These are phyloP conservation scores for Macrophya alboannulata DNA, from an alignment of 2,888 invertebrate species.

Conservation along the genomic window DNA sequence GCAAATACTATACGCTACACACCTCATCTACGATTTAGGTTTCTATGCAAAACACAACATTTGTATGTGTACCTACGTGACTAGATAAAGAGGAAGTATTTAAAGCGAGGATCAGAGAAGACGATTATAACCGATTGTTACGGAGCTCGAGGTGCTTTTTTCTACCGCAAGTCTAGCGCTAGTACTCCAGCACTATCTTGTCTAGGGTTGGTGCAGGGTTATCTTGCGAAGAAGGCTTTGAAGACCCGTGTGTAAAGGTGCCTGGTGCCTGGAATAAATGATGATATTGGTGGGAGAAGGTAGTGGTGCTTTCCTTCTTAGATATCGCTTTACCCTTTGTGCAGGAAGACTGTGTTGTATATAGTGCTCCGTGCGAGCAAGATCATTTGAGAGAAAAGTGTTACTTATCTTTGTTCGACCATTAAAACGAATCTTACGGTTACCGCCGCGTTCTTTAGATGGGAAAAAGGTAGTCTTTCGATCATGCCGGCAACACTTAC, in stretches of 20 bases:
- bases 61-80: neutral
- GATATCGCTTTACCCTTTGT: constrained; percentile 56
- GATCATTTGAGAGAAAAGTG: constrained; percentile 52
- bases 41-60: neutral
- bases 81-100: neutral
- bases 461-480: constrained; percentile 34
- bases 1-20: neutral
- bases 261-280: constrained; percentile 56
- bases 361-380: neutral
- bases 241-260: constrained; percentile 65
- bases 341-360: constrained; percentile 13
- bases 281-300: constrained; percentile 53
- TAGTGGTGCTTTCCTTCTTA: constrained; percentile 20
- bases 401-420: constrained; percentile 49
- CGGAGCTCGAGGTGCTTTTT: constrained; percentile 1
- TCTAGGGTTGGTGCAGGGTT: constrained; percentile 65
- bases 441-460: constrained; percentile 20
- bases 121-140: neutral
- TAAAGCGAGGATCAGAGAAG: neutral
- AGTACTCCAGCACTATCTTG: constrained; percentile 32
- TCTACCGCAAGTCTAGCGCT: neutral
- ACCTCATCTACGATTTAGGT: neutral
- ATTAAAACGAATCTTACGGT: constrained; percentile 44
- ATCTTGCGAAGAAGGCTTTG: constrained; percentile 74
- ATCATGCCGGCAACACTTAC: constrained; percentile 47